Base-by-base conservation (phyloP, 2,113 vertebrate genomes). In the Pagrus major region DNA sequence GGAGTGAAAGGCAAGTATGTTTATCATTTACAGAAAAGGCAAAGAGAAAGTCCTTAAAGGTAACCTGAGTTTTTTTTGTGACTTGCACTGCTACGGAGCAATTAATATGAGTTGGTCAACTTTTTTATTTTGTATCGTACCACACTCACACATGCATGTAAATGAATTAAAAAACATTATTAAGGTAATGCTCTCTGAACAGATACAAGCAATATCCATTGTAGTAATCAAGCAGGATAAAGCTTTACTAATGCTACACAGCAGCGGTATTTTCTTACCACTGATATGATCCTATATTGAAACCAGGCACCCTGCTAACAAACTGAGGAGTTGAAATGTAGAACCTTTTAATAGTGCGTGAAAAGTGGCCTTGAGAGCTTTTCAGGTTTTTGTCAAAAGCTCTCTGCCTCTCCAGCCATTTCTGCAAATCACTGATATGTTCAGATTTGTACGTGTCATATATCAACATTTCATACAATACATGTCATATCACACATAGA, bases 91-190 rank as follows among this genome's bases (percentile, higher is more conserved):
- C 39, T 2, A 7, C 15, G 8, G 37, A 42, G 25, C 14, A 33
- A 10, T 55, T 65, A 25, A 25, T 7, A 8, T 41, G 20, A 25
- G n/a, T 11, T 11, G 39, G 12, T 25, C n/a, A n/a, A n/a, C n/a
- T n/a, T n/a, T n/a, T 9, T 23, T 5, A 14, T 46, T 37, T 46
- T 44, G n/a, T 77, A 41, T 23, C 39, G 10, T 41, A 3, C 1
- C 14, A 29, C 20, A 27, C 12, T 52, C 29, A 15, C 9, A 35
- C 0, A 11, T 15, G 11, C n/a, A 46, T 59, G 14, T 33, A 21
- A 56, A 56, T 39, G 4, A 31, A 33, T 71, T n/a, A 6, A 58
- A 70, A 55, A 42, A 37, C 37, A 31, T 71, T 21, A 60, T 72
- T 47, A 9, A 47, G 39, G 33, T 71, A 71, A 46, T 58, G 20